A percentile compares a stretch with the other conserved stretches of the same genome.
phyloP scores from a whole-genome alignment of 2,797 vertebrate species.

The Otolemur crassicaudatus region DNA sequence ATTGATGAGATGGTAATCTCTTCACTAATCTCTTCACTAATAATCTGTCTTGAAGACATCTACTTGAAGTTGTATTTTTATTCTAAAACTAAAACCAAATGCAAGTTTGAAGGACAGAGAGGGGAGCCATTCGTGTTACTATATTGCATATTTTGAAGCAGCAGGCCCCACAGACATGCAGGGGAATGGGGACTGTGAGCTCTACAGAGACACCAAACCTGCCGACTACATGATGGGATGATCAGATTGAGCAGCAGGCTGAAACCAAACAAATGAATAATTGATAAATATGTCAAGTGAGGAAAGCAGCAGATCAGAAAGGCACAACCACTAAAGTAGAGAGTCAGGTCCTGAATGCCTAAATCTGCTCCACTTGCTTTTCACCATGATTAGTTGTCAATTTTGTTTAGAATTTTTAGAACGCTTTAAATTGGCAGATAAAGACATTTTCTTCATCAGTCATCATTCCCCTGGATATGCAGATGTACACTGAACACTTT shows the following conservation, averaged over 20 bases:
- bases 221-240: background rate
- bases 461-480: background rate
- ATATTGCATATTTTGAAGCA: background rate
- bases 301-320: conserved; percentile 56
- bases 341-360: background rate
- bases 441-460: background rate
- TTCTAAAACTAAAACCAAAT: conserved; percentile 32
- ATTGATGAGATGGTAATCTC: background rate
- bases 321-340: background rate
- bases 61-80: conserved; percentile 21
- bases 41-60: background rate
- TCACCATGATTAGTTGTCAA: background rate
- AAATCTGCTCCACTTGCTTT: background rate
- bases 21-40: background rate
- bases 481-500: background rate
- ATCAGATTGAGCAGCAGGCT: background rate
- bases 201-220: background rate
- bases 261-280: conserved; percentile 65
- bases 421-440: background rate
- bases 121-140: background rate
- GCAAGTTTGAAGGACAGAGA: background rate
- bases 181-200: background rate
- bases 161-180: background rate
- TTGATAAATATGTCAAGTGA: conserved; percentile 60
- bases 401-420: conserved; percentile 52